These are phyloP conservation scores for Brachionus manjavacas DNA, from an alignment of 1,140 invertebrate genomes.

Conservation along the genomic window DNA sequence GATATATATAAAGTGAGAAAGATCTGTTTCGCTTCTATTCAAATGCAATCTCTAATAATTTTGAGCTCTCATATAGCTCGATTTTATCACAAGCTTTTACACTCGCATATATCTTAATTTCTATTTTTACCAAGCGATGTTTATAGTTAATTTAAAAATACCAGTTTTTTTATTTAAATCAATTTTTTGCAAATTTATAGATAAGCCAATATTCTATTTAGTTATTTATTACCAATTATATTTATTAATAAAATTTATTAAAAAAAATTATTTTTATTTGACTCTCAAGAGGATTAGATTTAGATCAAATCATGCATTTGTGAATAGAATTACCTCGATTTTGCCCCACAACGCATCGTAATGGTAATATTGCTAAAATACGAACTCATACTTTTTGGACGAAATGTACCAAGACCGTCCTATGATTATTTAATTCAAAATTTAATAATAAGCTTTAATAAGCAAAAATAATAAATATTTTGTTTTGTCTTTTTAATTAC, in stretches of 20 bases:
- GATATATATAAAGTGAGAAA: neutral
- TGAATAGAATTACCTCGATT: no score
- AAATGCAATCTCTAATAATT: neutral
- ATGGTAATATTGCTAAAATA: no score
- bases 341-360: no score
- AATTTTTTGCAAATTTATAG: constrained; percentile 9
- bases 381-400: no score
- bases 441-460: no score
- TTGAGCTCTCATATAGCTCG: neutral
- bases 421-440: no score
- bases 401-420: no score
- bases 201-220: constrained; percentile 10
- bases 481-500: no score
- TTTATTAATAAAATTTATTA: constrained; percentile 26
- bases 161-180: neutral
- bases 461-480: no score
- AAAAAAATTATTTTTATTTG: neutral
- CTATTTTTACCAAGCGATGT: neutral
- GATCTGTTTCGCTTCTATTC: neutral
- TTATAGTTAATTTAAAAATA: constrained; percentile 26
- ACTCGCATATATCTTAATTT: neutral
- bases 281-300: neutral
- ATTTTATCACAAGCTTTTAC: neutral
- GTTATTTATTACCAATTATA: constrained; percentile 22
- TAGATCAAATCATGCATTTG: neutral